Conservation (phyloP, 2,113 vertebrate genomes). For the Cisticola juncidis region DNA sequence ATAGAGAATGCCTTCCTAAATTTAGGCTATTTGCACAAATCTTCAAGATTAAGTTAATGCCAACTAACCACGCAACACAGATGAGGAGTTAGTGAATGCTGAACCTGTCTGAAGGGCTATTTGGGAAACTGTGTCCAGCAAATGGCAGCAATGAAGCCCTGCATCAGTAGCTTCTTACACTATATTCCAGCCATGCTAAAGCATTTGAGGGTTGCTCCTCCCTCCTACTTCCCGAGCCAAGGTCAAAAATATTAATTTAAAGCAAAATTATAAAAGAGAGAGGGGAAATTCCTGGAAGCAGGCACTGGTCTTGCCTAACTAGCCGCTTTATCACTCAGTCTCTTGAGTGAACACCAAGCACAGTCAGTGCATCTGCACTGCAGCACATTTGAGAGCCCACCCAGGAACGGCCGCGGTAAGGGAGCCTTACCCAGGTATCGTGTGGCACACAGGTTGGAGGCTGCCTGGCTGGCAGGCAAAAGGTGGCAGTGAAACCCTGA, state of each 20-base stretch:
- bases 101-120: neutral
- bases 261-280: neutral
- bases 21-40: neutral
- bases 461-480: neutral
- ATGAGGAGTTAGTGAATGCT: neutral
- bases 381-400: neutral
- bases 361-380: neutral
- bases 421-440: neutral
- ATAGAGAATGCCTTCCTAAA: neutral
- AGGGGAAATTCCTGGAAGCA: neutral
- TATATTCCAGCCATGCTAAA: neutral
- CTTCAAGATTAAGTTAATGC: neutral
- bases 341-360: rapidly evolving
- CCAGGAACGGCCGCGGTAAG: rapidly evolving
- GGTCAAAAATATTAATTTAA: neutral
- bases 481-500: rapidly evolving
- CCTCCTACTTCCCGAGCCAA: neutral
- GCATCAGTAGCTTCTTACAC: neutral
- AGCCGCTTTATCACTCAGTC: neutral
- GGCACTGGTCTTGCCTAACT: neutral
- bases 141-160: neutral
- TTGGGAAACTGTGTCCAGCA: neutral
- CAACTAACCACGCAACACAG: rapidly evolving
- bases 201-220: rapidly evolving
- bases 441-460: neutral